Evolutionary conservation across 37 sponge, comb jelly and placozoan species (phyloP), one percentile per base, ranked within the genome.

Genomic region (Geodia barretti): DNA sequence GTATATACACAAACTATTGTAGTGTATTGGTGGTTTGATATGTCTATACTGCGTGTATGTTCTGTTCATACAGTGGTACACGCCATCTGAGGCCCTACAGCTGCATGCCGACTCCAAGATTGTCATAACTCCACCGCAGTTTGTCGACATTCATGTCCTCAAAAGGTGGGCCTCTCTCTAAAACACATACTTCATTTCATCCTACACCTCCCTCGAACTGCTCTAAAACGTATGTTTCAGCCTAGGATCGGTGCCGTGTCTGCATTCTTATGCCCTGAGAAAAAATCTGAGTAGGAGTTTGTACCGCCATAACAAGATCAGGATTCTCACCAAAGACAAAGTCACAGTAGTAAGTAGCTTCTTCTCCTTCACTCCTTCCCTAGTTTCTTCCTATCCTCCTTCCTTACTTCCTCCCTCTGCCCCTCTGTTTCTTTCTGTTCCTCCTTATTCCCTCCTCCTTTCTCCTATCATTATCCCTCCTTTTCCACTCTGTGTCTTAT

Each of bases 121-220:
- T 0, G 39, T 29, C 20, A 68, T 92, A 34, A 70, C 89, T 74
- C 85, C 81, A 59, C 92, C 92, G 25, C 92, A 92, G 81, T 80
- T 65, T 77, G 62, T 71, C 20, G 89, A 87, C 39, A 43, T 83
- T 24, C 21, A 1, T 9, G 19, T 0, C 17, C 14, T 87, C 26
- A 31, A 60, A 43, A 30, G 62, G 88, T 80, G 3, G 60, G 68
- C 36, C 54, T 28, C 64, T 26, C 1, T 74, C 20, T 20, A 38
- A 41, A 4, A 17, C 3, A 41, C 28, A 0, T 0, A 30, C 47
- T 40, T 79, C 0, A 9, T 43, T 20, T 30, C 26, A 26, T 29
- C 41, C 69, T 67, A 35, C 54, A 43, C 79, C 69, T 26, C 37
- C 79, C 69, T 67, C 25, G 29, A 7, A 64, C 30, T 64, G 65